Evolutionary conservation across 2,888 invertebrate genomes (phyloP).

Genomic region (Nemotelus nigrinus): DNA sequence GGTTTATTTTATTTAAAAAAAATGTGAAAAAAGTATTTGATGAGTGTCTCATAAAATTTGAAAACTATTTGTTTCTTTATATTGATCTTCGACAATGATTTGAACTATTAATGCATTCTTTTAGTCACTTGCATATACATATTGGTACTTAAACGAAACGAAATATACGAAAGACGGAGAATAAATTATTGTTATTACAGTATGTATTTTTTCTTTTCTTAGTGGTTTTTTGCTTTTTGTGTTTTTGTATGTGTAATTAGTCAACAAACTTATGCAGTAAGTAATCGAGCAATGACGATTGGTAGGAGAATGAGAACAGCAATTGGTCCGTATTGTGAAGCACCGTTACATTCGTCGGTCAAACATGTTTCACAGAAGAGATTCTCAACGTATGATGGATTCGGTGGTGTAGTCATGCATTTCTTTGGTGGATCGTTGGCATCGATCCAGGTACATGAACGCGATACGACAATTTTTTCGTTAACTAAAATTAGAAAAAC

Average conservation of each 20-base stretch:
- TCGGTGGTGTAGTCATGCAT: constrained; percentile 59
- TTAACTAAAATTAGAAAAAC: constrained; percentile 59
- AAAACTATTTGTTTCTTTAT: no score
- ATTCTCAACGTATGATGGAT: constrained; percentile 63
- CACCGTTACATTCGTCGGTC: constrained; percentile 63
- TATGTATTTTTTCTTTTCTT: no score
- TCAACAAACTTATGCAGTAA: constrained; percentile 36
- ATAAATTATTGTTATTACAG: constrained; percentile 19
- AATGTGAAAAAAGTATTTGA: no score
- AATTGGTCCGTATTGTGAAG: constrained; percentile 56
- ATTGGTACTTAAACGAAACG: no score
- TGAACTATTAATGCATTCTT: no score
- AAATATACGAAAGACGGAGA: background rate
- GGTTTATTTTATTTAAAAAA: no score
- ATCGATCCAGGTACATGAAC: constrained; percentile 64
- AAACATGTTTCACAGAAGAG: constrained; percentile 63
- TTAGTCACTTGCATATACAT: no score
- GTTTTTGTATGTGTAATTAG: background rate
- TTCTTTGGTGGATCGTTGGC: constrained; percentile 61
- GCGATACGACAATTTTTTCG: constrained; percentile 63
- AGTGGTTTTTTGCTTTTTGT: no score
- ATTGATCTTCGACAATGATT: no score
- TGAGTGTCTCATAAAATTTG: no score
- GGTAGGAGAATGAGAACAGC: constrained; percentile 54
- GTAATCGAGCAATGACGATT: constrained; percentile 33